Conservation (phyloP, 2,888 invertebrate genomes). For the Mythimna pallens region DNA sequence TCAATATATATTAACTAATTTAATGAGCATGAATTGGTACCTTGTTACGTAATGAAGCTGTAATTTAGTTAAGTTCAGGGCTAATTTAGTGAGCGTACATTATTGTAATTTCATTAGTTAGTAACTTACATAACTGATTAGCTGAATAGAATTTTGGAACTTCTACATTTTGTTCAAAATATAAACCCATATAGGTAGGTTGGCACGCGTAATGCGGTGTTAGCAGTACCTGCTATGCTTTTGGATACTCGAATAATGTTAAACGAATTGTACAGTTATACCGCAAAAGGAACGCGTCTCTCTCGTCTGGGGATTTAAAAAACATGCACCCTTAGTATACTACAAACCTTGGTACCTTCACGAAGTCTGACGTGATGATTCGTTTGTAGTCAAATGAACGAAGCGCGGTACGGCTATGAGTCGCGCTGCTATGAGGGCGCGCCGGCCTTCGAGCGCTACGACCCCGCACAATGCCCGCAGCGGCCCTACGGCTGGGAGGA, state of each 20-base stretch:
- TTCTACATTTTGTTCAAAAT: slow-evolving; percentile 1
- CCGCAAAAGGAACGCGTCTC: background rate
- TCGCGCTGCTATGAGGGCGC: slow-evolving; percentile 89
- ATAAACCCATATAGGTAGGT: background rate
- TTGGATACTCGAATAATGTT: background rate
- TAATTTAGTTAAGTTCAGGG: slow-evolving; percentile 31
- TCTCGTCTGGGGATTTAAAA: background rate
- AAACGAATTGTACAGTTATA: background rate
- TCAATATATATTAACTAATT: slow-evolving; percentile 11
- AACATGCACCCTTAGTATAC: background rate
- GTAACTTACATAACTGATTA: slow-evolving; percentile 3
- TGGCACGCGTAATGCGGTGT: background rate
- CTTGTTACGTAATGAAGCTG: slow-evolving; percentile 5
- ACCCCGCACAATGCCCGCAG: slow-evolving; percentile 88
- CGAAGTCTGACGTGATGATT: slow-evolving; percentile 41
- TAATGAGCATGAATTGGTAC: background rate
- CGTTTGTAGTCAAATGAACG: slow-evolving; percentile 90
- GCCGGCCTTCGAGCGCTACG: slow-evolving; percentile 89
- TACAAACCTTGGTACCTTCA: background rate
- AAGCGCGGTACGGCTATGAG: slow-evolving; percentile 90
- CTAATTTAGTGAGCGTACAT: slow-evolving; percentile 37
- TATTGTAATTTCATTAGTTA: slow-evolving; percentile 32
- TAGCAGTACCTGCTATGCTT: background rate
- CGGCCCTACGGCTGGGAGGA: slow-evolving; percentile 90
- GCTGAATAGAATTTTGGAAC: background rate